These are phyloP conservation scores for Hoplostethus atlanticus DNA, from an alignment of 2,797 vertebrate species.

Conservation along the genomic window DNA sequence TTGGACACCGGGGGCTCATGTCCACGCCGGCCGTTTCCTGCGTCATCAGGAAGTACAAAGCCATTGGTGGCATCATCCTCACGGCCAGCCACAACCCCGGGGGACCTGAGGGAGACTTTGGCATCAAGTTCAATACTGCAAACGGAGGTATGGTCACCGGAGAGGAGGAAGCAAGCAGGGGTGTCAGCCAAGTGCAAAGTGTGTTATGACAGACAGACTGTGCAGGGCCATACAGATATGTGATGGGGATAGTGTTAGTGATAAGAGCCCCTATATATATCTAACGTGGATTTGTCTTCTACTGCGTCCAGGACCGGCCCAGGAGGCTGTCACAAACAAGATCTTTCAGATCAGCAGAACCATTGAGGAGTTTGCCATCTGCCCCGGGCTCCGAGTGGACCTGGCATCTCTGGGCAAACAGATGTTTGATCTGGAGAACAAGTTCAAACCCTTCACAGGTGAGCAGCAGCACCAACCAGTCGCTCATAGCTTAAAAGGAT, in stretches of 20 bases:
- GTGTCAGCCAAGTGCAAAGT: constrained; percentile 54
- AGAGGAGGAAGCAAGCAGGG: constrained; percentile 46
- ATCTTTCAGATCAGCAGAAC: constrained; percentile 97
- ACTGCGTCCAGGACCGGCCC: constrained; percentile 89
- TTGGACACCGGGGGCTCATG: constrained; percentile 95
- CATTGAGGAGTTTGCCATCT: constrained; percentile 95
- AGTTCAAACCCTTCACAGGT: constrained; percentile 98
- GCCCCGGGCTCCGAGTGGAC: constrained; percentile 93
- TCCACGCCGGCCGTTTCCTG: constrained; percentile 96
- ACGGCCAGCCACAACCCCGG: constrained; percentile 95
- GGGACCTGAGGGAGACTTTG: constrained; percentile 93
- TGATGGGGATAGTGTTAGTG: constrained; percentile 4
- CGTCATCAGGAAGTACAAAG: constrained; percentile 95
- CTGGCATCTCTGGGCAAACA: constrained; percentile 93
- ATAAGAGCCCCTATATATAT: constrained; percentile 7
- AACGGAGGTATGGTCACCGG: constrained; percentile 89
- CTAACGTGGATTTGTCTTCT: not conserved
- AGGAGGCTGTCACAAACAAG: constrained; percentile 90
- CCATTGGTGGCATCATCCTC: constrained; percentile 94
- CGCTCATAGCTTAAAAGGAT: not conserved
- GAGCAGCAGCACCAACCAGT: constrained; percentile 21
- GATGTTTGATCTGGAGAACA: constrained; percentile 95
- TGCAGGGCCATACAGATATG: constrained; percentile 19
- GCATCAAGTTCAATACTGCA: constrained; percentile 95
- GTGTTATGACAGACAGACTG: constrained; percentile 47